A percentile compares a stretch with the other conserved stretches of the same genome.
Evolutionary conservation across 2,888 invertebrate genomes (phyloP).

Genomic region (Cremastinae sp.): DNA sequence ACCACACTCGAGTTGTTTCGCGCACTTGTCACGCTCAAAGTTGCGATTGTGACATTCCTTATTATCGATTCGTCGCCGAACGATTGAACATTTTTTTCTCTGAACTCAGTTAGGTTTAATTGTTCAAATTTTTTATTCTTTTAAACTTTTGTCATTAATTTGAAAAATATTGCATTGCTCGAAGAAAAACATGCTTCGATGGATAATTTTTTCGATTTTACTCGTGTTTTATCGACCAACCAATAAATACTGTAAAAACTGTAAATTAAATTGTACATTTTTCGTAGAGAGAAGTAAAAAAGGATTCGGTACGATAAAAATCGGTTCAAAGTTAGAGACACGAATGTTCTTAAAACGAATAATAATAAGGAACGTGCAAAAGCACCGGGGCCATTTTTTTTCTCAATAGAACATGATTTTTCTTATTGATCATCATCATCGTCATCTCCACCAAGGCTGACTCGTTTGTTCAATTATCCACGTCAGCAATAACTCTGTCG

Average conservation of each 20-base stretch:
- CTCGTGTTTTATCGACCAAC: too few species aligned
- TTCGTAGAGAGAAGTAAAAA: too few species aligned
- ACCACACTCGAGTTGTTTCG: slow-evolving; percentile 15
- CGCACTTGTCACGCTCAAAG: slow-evolving; percentile 59
- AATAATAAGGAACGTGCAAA: slow-evolving; percentile 64
- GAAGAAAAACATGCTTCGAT: too few species aligned
- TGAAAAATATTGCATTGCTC: slow-evolving; percentile 11
- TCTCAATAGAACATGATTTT: slow-evolving; percentile 23
- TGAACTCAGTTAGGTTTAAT: not conserved
- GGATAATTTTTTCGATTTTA: slow-evolving; percentile 5
- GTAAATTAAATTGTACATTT: too few species aligned
- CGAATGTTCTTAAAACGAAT: slow-evolving; percentile 44
- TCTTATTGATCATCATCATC: slow-evolving; percentile 53
- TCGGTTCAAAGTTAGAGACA: not conserved
- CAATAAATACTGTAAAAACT: too few species aligned
- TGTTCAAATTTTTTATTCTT: not conserved
- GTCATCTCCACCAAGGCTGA: slow-evolving; percentile 61
- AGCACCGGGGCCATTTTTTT: slow-evolving; percentile 64
- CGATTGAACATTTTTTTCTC: slow-evolving; percentile 32
- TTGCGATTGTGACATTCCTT: slow-evolving; percentile 63
- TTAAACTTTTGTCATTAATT: slow-evolving; percentile 4
- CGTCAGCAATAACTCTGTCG: slow-evolving; percentile 61
- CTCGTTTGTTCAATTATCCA: slow-evolving; percentile 54
- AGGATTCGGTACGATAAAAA: too few species aligned
- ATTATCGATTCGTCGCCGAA: slow-evolving; percentile 55